Evolutionary conservation across 2,888 invertebrate species (phyloP), one percentile per base, ranked within the genome.

Genomic region (Sipha maydis): DNA sequence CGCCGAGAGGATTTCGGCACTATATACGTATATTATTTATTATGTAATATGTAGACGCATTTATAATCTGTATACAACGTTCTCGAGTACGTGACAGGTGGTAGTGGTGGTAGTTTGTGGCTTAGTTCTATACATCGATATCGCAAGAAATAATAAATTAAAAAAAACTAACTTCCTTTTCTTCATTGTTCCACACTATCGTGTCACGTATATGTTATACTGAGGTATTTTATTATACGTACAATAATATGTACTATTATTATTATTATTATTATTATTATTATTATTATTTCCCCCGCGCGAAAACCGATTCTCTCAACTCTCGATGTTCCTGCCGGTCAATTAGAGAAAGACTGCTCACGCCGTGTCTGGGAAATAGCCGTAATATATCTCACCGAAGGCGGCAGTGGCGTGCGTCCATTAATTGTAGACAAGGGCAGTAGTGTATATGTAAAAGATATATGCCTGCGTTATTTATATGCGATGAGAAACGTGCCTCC

Each of bases 391-490:
- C 85, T 71, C 54, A n/a, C 77, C n/a, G 48, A 48, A 14, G 48
- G 48, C 71, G 78, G 28, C 34, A 41, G 71, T 25, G 78, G 38
- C 54, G 31, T n/a, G 41, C 61, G 61, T 69, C 48, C 48, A 48
- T 85, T 85, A 85, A 77, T 28, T 69, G 41, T 25, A 48, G 78
- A 54, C 61, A 54, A 67, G 78, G n/a, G 67, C 85, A n/a, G 69
- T 25, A 21, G 56, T 8, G 54, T 9, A 41, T 28, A 69, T 28
- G 25, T 69, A 11, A 8, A 28, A 28, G 14, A 28, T n/a, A 69
- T 28, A 28, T 9, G 9, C 54, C 31, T 21, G 31, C 25, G 69
- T 85, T 85, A 85, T 85, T 78, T 78, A 85, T 78, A 34, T 28
- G 67, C 67, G 77, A 69, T 19, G 77, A 85, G 77, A 85, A 69